These are phyloP conservation scores for Calidris pugnax DNA, from an alignment of 2,113 vertebrate genomes.

Conservation along the genomic window DNA sequence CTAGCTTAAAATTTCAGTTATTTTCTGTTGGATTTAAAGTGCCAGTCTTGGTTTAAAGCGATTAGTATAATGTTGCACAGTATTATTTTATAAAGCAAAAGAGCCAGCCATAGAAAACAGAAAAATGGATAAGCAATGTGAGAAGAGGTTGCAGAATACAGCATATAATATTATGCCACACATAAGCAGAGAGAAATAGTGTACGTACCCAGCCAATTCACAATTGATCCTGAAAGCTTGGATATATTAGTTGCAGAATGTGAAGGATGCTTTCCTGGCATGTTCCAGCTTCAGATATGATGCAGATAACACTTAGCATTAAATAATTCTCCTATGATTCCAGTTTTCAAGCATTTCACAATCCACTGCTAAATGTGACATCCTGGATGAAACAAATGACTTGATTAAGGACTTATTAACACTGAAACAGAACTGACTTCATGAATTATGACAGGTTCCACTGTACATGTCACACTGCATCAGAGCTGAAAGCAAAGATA, in stretches of 20 bases:
- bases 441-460: conserved; percentile 61
- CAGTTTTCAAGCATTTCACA: conserved; percentile 47
- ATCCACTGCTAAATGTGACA: conserved; percentile 60
- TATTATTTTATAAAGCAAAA: conserved; percentile 21
- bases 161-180: neutral
- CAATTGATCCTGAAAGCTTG: conserved; percentile 30
- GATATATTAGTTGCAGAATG: neutral
- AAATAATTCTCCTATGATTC: conserved; percentile 40
- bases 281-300: conserved; percentile 31
- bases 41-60: neutral
- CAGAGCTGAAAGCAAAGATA: conserved; percentile 46
- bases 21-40: neutral
- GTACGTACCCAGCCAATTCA: conserved; percentile 19
- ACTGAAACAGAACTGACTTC: conserved; percentile 58
- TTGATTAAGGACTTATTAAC: conserved; percentile 73
- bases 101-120: neutral
- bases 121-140: neutral
- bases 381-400: conserved; percentile 66
- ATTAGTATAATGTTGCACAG: neutral
- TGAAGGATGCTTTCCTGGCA: conserved; percentile 58
- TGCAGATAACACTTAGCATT: conserved; percentile 43
- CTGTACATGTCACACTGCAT: conserved; percentile 49
- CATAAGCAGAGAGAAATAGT: neutral
- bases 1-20: neutral
- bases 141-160: neutral